Base-by-base conservation (phyloP, 1,140 invertebrate species). In the Muscidifurax raptorellus region DNA sequence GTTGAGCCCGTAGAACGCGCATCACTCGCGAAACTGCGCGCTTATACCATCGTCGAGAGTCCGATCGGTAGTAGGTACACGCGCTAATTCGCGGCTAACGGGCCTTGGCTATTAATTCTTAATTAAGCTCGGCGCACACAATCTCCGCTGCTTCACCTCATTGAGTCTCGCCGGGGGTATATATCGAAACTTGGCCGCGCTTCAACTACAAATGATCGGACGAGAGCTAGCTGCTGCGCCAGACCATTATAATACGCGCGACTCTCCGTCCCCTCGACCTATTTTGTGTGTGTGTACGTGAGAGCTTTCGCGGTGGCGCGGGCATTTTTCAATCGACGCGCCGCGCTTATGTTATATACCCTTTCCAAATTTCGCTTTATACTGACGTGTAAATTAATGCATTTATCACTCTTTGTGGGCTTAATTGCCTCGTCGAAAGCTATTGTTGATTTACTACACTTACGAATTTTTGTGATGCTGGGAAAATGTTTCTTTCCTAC, bases 101-200 rank as follows among this genome's bases (percentile, higher is more conserved):
- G 44, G 69, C 81, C 78, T 76, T 75, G 76, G 82, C 90, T 91
- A 90, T 92, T 89, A 91, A 90, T 91, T 91, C 85, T 89, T 91
- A 91, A 91, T 92, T 89, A 92, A 91, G 88, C 87, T 87, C 76
- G 77, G 84, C 27, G 66, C 66, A 28, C 66, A 30, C 66, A 30
- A 69, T 69, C 28, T 69, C 52, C 84, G 77, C 87, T 76, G 80
- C 85, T 84, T 89, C 87, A 83, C 80, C 88, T 91, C 89, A 89
- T 89, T 88, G 89, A 90, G 89, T 89, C 88, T 81, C 83, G 82
- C 81, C 86, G 40, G 27, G 18, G 80, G 85, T 88, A 91, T 91
- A 88, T 89, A 91, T 91, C 88, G 91, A 90, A 91, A 91, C 75
- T 91, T 92, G 91, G 91, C 91, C 84, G 36, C 52, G 86, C 87